Evolutionary conservation across 2,888 invertebrate genomes (phyloP), one percentile per base, ranked within the genome.

Genomic region (Cyaniris semiargus): DNA sequence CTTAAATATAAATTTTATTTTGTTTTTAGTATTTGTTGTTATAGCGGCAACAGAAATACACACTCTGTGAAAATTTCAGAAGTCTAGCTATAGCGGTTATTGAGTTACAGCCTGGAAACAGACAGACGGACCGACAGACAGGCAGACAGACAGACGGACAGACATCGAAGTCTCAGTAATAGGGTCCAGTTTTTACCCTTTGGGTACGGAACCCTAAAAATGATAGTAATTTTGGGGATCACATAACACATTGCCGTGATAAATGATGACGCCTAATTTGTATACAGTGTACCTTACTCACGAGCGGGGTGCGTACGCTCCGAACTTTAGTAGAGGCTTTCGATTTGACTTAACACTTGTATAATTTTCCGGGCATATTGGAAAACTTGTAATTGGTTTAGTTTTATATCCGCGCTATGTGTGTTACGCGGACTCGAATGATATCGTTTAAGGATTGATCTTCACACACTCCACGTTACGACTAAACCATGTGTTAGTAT

Each of bases 331-430:
- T 84, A 81, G 82, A 86, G 87, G 85, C 87, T 86, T 88, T 86
- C 86, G 85, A 89, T 86, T 88, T 89, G 66, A 66, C 66, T 66
- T 86, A 88, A 88, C 89, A 90, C 88, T 89, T 88, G 87, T 90
- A 91, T 91, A 90, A 92, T 91, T 90, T 89, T 86, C 89, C 85
- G 85, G 87, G 87, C 89, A 89, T 91, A 91, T 91, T 91, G 90
- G 90, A 90, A 92, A 91, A 92, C 91, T 92, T 92, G 89, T 91
- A 91, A 92, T 92, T 92, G 90, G 87, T 90, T 92, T 90, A 90
- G 89, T 92, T 91, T 92, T 91, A 90, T 91, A 89, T 90, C 89
- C 87, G 87, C 84, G 84, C 84, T 85, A 87, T 89, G 86, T 89
- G 87, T 87, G 87, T 84, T 82, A 82, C 82, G 81, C 81, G 84